Base-by-base conservation (phyloP, 2,113 vertebrate genomes). In the rabbit (Oryctolagus cuniculus) region DNA sequence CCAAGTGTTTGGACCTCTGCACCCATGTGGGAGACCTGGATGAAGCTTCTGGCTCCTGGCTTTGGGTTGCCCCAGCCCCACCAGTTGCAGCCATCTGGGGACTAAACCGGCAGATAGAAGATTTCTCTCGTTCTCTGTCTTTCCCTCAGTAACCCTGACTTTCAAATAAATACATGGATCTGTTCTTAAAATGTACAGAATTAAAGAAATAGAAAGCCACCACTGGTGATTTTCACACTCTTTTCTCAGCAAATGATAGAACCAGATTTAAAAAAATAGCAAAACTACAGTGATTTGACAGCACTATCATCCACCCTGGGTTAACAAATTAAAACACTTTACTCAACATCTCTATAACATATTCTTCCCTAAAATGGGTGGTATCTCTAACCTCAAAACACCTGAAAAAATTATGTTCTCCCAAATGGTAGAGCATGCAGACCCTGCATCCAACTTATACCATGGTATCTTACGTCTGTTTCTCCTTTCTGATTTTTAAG, bases 181-280 rank as follows among this genome's bases (percentile, higher is more conserved):
- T 44, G 44, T 44, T 44, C 44, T 44, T 44, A 44, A 44, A 44
- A 44, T 17, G 13, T 49, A 49, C 9, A 91, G 70, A 91, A 73
- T 93, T 69, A 86, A 94, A 83, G 24, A 44, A 44, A 15, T 6
- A 89, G 44, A 93, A 89, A 78, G 44, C 63, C 22, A 79, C 1
- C 17, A 17, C 13, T 55, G 10, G 53, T 58, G n/a, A 89, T 72
- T 66, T 72, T 95, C 87, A 86, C 24, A 77, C 38, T 1, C 55
- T 67, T 89, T 88, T 81, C 53, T 91, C 66, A 91, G 53, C 36
- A 93, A 81, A 31, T 70, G 24, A 75, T 49, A 69, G 51, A 92
- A 77, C 67, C 81, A 75, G 58, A 58, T 58, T 58, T 19, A 72
- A 29, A 90, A 88, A 58, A 31, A 77, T 88, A 87, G 31, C 70